phyloP scores from a whole-genome alignment of 2,113 vertebrate species.

The Stictonetta naevosa region DNA sequence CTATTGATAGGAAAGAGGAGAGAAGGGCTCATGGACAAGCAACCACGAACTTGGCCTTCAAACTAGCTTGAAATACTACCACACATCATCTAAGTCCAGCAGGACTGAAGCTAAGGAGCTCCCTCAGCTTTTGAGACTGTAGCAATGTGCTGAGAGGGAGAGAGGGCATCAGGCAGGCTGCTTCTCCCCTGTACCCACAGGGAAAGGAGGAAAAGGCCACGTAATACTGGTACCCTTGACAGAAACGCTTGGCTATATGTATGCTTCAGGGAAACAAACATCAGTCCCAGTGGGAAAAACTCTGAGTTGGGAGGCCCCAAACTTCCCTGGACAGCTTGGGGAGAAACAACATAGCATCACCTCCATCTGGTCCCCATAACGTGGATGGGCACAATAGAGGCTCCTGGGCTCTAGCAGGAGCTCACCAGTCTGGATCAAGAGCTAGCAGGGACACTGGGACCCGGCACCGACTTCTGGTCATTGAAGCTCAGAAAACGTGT shows the following conservation, averaged over 20 bases:
- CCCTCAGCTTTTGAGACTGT: neutral
- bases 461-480: neutral
- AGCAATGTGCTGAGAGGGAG: neutral
- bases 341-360: neutral
- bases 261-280: neutral
- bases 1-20: neutral
- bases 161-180: neutral
- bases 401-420: neutral
- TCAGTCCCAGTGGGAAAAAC: neutral
- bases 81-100: neutral
- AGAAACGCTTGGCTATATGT: neutral
- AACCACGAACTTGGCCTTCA: neutral
- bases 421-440: neutral
- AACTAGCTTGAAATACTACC: neutral
- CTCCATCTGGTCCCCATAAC: neutral
- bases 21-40: neutral
- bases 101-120: neutral
- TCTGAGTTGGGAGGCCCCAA: neutral
- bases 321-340: neutral
- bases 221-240: neutral
- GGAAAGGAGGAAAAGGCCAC: neutral
- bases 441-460: neutral
- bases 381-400: fast-evolving
- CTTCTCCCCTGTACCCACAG: neutral
- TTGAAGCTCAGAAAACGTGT: fast-evolving